These are phyloP conservation scores for Motacilla alba DNA, from an alignment of 2,113 vertebrate genomes.

Conservation along the genomic window DNA sequence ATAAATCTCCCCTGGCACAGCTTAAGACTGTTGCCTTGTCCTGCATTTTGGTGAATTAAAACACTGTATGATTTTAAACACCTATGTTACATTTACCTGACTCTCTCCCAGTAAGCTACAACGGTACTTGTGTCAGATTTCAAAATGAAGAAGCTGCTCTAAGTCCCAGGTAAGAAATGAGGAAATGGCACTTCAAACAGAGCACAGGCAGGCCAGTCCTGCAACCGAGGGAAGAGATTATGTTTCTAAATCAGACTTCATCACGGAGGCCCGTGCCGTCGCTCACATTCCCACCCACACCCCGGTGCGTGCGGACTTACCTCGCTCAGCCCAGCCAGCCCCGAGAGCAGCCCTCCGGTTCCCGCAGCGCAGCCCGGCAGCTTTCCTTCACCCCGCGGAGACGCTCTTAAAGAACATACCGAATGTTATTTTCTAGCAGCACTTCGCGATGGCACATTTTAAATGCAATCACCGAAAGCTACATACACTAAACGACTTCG, in stretches of 20 bases:
- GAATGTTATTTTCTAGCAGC: neutral
- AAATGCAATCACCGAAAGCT: accelerated
- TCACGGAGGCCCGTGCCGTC: accelerated
- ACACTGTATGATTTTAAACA: neutral
- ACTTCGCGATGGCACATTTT: neutral
- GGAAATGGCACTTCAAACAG: neutral
- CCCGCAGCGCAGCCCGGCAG: neutral
- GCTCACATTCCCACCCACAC: accelerated
- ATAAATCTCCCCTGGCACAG: neutral
- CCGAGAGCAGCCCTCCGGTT: neutral
- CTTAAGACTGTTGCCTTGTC: neutral
- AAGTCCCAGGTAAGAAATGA: neutral
- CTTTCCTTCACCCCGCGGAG: neutral
- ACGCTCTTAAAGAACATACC: accelerated
- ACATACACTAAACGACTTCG: accelerated
- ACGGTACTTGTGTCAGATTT: neutral
- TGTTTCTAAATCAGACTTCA: neutral
- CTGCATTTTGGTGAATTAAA: neutral
- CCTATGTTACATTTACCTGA: neutral
- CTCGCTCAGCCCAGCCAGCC: accelerated
- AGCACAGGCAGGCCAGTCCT: neutral
- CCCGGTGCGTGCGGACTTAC: accelerated
- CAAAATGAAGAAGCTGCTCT: neutral
- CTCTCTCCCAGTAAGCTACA: neutral
- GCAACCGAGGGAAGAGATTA: neutral